Evolutionary conservation across 2,797 vertebrate species (phyloP).

Genomic region (Chelon labrosus): DNA sequence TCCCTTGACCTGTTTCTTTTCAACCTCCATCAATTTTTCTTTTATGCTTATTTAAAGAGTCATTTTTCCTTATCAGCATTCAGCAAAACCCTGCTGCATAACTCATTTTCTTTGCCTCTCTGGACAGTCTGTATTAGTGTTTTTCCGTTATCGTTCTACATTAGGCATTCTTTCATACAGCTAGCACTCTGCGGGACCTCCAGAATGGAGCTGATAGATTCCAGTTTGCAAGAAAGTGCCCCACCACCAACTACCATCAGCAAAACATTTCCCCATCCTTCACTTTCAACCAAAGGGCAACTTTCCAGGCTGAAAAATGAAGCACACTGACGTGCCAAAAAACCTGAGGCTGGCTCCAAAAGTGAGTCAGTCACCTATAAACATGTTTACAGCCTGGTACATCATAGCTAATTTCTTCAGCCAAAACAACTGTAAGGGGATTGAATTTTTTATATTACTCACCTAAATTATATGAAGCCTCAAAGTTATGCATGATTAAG

Average conservation of each 20-base stretch:
- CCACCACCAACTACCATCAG: not conserved
- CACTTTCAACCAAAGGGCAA: no score
- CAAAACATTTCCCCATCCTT: not conserved
- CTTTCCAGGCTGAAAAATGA: no score
- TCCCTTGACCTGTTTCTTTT: not conserved
- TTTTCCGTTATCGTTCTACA: not conserved
- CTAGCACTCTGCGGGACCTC: conserved; percentile 4
- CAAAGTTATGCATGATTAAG: no score
- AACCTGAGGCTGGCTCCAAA: no score
- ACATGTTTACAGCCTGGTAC: no score
- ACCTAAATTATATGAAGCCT: no score
- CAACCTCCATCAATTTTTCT: not conserved
- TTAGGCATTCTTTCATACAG: conserved; percentile 15
- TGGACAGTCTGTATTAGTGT: not conserved
- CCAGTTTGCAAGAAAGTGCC: not conserved
- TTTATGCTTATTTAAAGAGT: not conserved
- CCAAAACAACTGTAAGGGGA: no score
- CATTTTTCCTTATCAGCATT: conserved; percentile 3
- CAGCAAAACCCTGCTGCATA: conserved; percentile 5
- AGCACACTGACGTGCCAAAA: no score
- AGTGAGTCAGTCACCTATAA: no score
- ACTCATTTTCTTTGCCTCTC: conserved; percentile 2
- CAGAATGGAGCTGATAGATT: not conserved
- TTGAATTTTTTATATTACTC: no score
- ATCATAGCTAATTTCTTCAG: no score